Percentiles rank a stretch among this genome's conserved stretches.
Evolutionary conservation across 2,113 vertebrate genomes (phyloP).

Genomic region (Tachuris rubrigastra): DNA sequence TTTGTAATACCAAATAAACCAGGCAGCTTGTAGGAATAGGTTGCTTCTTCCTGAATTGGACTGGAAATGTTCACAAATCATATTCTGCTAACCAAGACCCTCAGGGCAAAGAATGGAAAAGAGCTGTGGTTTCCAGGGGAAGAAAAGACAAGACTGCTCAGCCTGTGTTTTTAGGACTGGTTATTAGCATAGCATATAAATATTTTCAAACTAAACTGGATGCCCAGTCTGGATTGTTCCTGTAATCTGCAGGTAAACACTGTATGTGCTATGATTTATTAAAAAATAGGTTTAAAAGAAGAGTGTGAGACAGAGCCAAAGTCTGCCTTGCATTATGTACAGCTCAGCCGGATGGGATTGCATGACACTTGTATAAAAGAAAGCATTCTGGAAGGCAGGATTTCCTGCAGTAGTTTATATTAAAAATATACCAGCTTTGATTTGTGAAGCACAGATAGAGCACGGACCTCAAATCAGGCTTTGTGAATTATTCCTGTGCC

Average conservation of each 20-base stretch:
- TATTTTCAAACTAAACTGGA: background rate
- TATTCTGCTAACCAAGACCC: background rate
- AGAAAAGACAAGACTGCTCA: background rate
- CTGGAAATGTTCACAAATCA: background rate
- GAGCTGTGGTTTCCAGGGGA: background rate
- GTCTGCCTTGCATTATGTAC: background rate
- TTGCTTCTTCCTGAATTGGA: background rate
- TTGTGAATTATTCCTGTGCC: background rate
- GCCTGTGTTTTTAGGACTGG: background rate
- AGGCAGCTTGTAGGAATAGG: background rate
- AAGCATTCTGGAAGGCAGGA: background rate
- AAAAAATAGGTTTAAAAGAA: accelerated
- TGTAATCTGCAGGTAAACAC: background rate
- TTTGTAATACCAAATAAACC: background rate
- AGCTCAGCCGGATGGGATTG: background rate
- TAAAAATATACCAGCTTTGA: background rate
- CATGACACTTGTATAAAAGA: background rate
- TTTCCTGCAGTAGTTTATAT: background rate
- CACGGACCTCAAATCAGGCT: background rate
- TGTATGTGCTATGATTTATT: accelerated
- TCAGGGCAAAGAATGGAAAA: background rate
- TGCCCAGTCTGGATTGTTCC: background rate
- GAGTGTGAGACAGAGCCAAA: background rate
- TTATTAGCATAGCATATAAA: background rate
- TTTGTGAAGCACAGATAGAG: background rate